These are phyloP conservation scores for Ecdyonurus torrentis DNA, from an alignment of 2,888 invertebrate species.

Conservation along the genomic window DNA sequence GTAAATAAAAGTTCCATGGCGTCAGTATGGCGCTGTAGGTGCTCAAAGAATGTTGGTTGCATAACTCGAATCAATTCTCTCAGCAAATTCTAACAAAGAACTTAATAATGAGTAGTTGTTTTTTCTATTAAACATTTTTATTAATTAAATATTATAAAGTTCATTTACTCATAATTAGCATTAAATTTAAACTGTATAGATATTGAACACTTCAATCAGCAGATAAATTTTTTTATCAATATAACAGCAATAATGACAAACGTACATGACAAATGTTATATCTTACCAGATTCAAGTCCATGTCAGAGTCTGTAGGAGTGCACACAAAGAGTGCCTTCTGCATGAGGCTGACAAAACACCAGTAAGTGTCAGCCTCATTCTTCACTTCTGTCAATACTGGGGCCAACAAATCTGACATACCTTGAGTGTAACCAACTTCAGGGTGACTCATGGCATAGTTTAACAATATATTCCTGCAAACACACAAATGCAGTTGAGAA, in stretches of 20 bases:
- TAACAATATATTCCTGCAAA: constrained; percentile 58
- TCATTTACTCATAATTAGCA: constrained; percentile 13
- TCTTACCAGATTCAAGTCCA: constrained; percentile 74
- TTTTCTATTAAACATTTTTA: too few relatives aligned
- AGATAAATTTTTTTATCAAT: not conserved
- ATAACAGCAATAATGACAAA: too few relatives aligned
- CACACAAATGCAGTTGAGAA: constrained; percentile 3
- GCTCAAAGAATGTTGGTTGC: constrained; percentile 78
- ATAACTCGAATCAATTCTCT: constrained; percentile 75
- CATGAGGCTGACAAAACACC: constrained; percentile 97
- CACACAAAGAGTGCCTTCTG: constrained; percentile 87
- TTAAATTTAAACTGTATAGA: constrained; percentile 10
- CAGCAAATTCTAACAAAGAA: constrained; percentile 60
- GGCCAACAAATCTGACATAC: constrained; percentile 91
- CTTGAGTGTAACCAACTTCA: constrained; percentile 74
- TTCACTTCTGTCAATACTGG: constrained; percentile 86
- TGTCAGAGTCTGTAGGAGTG: constrained; percentile 84
- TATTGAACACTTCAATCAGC: not conserved
- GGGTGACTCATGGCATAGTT: constrained; percentile 87
- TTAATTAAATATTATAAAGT: constrained; percentile 16
- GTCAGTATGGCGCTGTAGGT: constrained; percentile 67
- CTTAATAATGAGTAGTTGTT: too few relatives aligned
- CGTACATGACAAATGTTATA: too few relatives aligned
- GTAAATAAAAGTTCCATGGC: constrained; percentile 83
- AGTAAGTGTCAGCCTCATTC: constrained; percentile 90